phyloP scores from a whole-genome alignment of 2,888 invertebrate species.

The Lithodes maja region DNA sequence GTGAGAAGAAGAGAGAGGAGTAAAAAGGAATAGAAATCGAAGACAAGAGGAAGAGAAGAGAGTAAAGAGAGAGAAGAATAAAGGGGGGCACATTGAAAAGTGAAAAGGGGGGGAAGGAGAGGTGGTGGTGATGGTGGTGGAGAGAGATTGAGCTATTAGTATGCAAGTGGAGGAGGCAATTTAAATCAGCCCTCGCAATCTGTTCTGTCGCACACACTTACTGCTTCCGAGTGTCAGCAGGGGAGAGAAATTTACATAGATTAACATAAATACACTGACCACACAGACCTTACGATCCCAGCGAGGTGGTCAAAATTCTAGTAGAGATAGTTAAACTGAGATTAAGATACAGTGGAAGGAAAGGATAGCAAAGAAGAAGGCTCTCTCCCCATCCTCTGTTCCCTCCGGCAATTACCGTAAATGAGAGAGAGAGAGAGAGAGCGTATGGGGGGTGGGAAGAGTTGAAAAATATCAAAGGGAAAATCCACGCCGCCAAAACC shows the following conservation, averaged over 20 bases:
- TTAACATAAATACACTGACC: no score
- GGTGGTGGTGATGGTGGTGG: neutral
- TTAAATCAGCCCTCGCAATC: slow-evolving; percentile 1
- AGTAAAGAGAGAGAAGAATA: neutral
- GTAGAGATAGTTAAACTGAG: no score
- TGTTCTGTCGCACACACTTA: slow-evolving; percentile 1
- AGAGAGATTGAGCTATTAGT: neutral
- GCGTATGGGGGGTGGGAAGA: neutral
- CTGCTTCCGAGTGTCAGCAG: neutral
- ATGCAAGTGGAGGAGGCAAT: neutral
- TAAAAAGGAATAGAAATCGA: neutral
- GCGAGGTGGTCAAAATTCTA: no score
- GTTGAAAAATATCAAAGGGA: neutral
- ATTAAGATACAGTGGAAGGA: no score
- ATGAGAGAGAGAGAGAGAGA: no score
- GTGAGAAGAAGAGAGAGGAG: neutral
- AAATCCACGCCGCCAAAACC: no score
- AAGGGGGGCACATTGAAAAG: neutral
- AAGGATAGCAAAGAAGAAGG: no score
- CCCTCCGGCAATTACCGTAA: no score
- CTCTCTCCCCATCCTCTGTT: no score
- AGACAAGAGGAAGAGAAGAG: neutral
- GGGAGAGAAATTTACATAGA: neutral
- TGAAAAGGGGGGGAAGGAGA: neutral
- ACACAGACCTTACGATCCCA: no score